These are phyloP conservation scores for Mactra quadrangularis DNA, from an alignment of 1,140 invertebrate genomes.

Conservation along the genomic window DNA sequence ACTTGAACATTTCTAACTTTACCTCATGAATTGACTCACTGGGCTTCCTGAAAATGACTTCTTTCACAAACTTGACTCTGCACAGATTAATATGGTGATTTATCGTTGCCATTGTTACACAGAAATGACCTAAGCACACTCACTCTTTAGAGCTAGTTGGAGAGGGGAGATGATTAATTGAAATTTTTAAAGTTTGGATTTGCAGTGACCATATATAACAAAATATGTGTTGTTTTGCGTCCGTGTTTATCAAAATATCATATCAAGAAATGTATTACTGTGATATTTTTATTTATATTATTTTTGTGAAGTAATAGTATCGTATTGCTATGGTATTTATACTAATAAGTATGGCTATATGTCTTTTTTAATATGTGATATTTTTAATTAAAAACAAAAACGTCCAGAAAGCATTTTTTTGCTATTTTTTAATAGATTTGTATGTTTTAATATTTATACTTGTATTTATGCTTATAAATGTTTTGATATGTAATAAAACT, in stretches of 20 bases:
- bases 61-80: slow-evolving; percentile 47
- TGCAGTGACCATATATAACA: slow-evolving; percentile 44
- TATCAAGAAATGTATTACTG: slow-evolving; percentile 24
- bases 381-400: slow-evolving; percentile 2
- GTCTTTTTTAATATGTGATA: slow-evolving; percentile 18
- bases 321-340: slow-evolving; percentile 9
- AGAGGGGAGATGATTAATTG: slow-evolving; percentile 26
- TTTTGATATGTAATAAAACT: slow-evolving; percentile 45
- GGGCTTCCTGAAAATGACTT: slow-evolving; percentile 30
- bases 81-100: slow-evolving; percentile 46
- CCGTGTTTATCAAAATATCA: slow-evolving; percentile 1
- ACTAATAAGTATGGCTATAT: not conserved
- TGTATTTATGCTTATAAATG: slow-evolving; percentile 43
- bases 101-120: slow-evolving; percentile 42
- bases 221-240: slow-evolving; percentile 22
- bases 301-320: slow-evolving; percentile 3
- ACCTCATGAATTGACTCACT: not conserved
- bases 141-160: slow-evolving; percentile 54
- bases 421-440: slow-evolving; percentile 13
- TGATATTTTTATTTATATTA: slow-evolving; percentile 28
- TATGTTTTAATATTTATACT: slow-evolving; percentile 13
- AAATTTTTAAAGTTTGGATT: slow-evolving; percentile 36
- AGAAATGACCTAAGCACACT: slow-evolving; percentile 61
- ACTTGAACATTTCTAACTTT: not conserved
- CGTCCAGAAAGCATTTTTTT: slow-evolving; percentile 41